Percentiles rank a stretch among this genome's conserved stretches.
phyloP scores from a whole-genome alignment of 1,140 invertebrate genomes.

The Drosophila mojavensis region DNA sequence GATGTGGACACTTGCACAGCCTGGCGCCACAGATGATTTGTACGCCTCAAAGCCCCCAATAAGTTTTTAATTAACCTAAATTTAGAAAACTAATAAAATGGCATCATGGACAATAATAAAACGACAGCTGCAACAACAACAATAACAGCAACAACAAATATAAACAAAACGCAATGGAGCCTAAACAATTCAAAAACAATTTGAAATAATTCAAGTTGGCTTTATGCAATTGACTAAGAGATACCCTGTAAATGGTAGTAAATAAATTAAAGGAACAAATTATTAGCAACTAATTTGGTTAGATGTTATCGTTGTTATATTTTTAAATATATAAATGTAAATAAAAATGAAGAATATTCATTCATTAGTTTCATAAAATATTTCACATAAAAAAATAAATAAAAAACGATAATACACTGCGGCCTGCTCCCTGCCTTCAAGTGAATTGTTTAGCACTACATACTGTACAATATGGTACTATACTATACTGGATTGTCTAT shows the following conservation, averaged over 20 bases:
- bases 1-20: not conserved
- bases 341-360: too few relatives aligned
- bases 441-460: too few relatives aligned
- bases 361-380: too few relatives aligned
- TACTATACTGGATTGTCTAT: too few relatives aligned
- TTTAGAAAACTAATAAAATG: constrained; percentile 77
- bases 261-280: too few relatives aligned
- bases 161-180: constrained; percentile 37
- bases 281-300: too few relatives aligned
- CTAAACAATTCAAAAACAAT: constrained; percentile 68
- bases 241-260: not conserved
- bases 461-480: too few relatives aligned
- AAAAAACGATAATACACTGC: too few relatives aligned
- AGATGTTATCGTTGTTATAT: too few relatives aligned
- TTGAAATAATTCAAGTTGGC: not conserved
- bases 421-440: too few relatives aligned
- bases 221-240: not conserved
- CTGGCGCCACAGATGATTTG: constrained; percentile 2
- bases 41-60: constrained; percentile 51
- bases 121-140: constrained; percentile 11
- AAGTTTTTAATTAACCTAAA: constrained; percentile 82
- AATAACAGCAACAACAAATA: constrained; percentile 23
- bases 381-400: too few relatives aligned
- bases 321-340: too few relatives aligned
- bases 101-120: constrained; percentile 27